Evolutionary conservation across 2,797 vertebrate species (phyloP).

Genomic region (Sebastiscus albofasciatus): DNA sequence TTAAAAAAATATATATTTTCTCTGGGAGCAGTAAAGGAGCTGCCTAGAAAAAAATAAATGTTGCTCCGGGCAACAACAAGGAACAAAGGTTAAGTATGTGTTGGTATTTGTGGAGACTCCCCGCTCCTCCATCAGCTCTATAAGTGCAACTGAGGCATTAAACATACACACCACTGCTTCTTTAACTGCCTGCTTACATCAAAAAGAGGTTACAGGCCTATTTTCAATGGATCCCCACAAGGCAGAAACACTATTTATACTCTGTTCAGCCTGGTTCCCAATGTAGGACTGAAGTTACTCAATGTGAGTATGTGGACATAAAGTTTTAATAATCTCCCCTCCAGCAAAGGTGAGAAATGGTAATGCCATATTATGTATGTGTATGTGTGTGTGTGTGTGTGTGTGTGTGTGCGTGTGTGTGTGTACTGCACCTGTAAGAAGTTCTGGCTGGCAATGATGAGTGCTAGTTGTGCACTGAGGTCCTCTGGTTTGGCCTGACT

Average conservation of each 20-base stretch:
- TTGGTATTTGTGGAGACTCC: neutral
- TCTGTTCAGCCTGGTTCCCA: conserved; percentile 54
- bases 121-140: neutral
- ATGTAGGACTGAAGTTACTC: conserved; percentile 38
- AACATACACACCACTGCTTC: conserved; percentile 17
- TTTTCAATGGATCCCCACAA: conserved; percentile 51
- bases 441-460: conserved; percentile 97
- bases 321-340: conserved; percentile 32
- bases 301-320: neutral
- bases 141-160: neutral
- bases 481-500: conserved; percentile 96
- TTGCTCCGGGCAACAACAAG: neutral
- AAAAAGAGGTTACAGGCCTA: conserved; percentile 64
- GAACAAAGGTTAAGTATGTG: neutral
- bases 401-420: neutral
- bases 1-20: neutral
- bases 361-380: neutral
- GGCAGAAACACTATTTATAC: conserved; percentile 65
- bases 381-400: neutral
- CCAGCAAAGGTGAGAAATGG: neutral
- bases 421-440: conserved; percentile 89
- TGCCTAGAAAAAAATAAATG: neutral
- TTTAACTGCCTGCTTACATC: conserved; percentile 26
- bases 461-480: conserved; percentile 92
- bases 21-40: neutral